Conservation (phyloP, 1,140 invertebrate genomes). For the Hydropsyche tenuis region DNA sequence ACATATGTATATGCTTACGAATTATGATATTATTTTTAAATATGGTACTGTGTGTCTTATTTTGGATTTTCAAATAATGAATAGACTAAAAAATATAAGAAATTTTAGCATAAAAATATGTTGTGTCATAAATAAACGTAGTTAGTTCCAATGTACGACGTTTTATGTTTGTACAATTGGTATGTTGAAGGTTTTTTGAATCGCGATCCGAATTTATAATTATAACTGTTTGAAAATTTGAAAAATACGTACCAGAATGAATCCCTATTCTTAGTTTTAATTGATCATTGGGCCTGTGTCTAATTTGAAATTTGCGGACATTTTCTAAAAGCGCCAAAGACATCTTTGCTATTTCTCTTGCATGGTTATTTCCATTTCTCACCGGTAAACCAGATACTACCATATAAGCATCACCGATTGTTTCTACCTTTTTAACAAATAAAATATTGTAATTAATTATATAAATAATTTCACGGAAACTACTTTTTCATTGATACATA, state of each 20-base stretch:
- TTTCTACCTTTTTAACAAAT: constrained; percentile 78
- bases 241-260: constrained; percentile 77
- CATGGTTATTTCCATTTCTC: constrained; percentile 86
- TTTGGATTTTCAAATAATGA: too few relatives aligned
- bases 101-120: too few relatives aligned
- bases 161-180: too few relatives aligned
- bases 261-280: constrained; percentile 94
- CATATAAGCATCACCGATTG: constrained; percentile 98
- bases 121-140: too few relatives aligned
- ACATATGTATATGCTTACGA: too few relatives aligned
- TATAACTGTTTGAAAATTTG: constrained; percentile 21
- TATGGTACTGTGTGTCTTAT: too few relatives aligned
- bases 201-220: too few relatives aligned
- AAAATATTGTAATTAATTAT: constrained; percentile 32
- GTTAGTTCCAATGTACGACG: too few relatives aligned
- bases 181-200: too few relatives aligned
- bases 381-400: constrained; percentile 89
- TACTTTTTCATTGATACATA: constrained; percentile 54
- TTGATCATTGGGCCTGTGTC: constrained; percentile 85
- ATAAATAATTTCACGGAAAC: neutral
- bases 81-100: too few relatives aligned
- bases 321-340: constrained; percentile 85
- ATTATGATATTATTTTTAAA: too few relatives aligned
- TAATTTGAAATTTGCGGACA: constrained; percentile 88
- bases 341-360: constrained; percentile 90